Evolutionary conservation across 2,113 vertebrate species (phyloP).

Genomic region (Eonycteris spelaea): DNA sequence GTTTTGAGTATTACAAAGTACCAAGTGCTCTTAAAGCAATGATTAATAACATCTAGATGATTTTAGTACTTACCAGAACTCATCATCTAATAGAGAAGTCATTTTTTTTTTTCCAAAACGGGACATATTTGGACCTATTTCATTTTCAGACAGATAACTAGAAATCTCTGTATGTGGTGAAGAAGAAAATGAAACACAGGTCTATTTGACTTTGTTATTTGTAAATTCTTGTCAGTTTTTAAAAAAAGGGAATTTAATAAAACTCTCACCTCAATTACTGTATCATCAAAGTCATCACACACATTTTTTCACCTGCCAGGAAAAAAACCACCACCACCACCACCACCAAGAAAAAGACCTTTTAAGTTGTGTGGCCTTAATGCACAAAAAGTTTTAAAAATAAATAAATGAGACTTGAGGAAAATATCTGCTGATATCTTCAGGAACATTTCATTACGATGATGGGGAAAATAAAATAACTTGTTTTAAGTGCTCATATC

Average conservation of each 20-base stretch:
- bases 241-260: conserved; percentile 23
- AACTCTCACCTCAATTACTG: conserved; percentile 28
- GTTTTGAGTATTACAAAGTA: background rate
- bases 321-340: background rate
- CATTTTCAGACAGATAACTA: background rate
- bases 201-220: background rate
- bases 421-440: background rate
- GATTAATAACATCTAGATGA: background rate
- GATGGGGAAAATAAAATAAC: background rate
- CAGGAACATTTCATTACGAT: background rate
- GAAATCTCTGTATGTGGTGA: background rate
- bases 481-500: background rate
- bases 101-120: background rate
- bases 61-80: background rate
- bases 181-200: background rate
- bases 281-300: conserved; percentile 35
- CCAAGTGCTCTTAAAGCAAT: background rate
- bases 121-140: background rate
- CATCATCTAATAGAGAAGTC: background rate
- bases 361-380: background rate
- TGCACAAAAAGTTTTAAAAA: background rate
- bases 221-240: conserved; percentile 9
- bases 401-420: background rate
- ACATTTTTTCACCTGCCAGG: conserved; percentile 24
- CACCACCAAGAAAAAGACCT: background rate